Evolutionary conservation across 1,140 invertebrate genomes (phyloP).

Genomic region (Aleiodes sp.): DNA sequence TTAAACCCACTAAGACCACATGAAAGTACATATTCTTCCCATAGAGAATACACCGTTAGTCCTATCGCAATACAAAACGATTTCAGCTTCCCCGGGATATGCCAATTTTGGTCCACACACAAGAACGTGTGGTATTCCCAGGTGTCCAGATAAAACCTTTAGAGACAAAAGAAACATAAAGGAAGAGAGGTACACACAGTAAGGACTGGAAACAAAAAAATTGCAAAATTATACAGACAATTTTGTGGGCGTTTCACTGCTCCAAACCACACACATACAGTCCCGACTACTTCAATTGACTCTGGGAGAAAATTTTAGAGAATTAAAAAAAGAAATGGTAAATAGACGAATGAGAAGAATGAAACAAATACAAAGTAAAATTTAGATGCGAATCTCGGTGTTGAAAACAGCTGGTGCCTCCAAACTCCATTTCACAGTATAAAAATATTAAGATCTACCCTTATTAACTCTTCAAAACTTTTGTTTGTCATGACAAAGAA

Average conservation of each 20-base stretch:
- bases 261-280: slow-evolving; percentile 6
- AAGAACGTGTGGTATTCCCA: neutral
- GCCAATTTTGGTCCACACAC: slow-evolving; percentile 22
- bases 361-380: too few relatives aligned
- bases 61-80: slow-evolving; percentile 9
- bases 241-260: slow-evolving; percentile 11
- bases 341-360: too few relatives aligned
- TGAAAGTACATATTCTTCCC: slow-evolving; percentile 33
- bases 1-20: slow-evolving; percentile 11
- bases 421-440: neutral
- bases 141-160: slow-evolving; percentile 13
- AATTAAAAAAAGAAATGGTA: neutral
- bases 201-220: neutral
- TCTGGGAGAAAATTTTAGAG: neutral
- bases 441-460: neutral
- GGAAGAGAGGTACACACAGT: neutral
- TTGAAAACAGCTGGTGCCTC: too few relatives aligned
- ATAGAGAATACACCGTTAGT: slow-evolving; percentile 36
- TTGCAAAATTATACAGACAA: slow-evolving; percentile 12
- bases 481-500: neutral
- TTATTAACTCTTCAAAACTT: slow-evolving; percentile 5
- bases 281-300: neutral
- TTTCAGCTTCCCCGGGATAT: neutral
- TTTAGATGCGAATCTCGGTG: too few relatives aligned
- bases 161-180: neutral